phyloP scores from a whole-genome alignment of 2,888 invertebrate genomes.

The Sphinx pinastri region DNA sequence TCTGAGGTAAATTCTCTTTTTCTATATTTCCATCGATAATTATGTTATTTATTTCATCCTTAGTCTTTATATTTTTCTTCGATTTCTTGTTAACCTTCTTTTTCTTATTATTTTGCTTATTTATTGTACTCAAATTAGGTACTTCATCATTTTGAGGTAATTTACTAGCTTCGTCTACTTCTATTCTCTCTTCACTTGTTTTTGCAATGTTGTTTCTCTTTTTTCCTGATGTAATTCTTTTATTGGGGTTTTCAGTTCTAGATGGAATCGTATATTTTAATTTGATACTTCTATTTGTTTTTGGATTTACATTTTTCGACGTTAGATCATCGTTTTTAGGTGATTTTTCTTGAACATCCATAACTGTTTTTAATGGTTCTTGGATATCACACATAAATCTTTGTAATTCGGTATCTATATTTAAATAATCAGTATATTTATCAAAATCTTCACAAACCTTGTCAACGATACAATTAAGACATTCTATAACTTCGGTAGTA shows the following conservation, averaged over 20 bases:
- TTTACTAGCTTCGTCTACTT: background rate
- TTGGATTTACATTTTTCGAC: no score
- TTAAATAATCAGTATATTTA: slow-evolving; percentile 51
- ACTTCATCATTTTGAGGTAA: background rate
- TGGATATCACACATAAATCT: background rate
- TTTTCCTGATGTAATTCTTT: background rate
- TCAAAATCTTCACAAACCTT: slow-evolving; percentile 62
- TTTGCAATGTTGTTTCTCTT: background rate
- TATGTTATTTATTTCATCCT: slow-evolving; percentile 36
- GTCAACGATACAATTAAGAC: slow-evolving; percentile 63
- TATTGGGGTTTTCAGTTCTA: background rate
- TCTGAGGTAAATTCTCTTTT: slow-evolving; percentile 33
- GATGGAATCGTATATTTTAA: slow-evolving; percentile 40
- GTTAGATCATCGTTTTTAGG: background rate
- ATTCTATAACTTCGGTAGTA: slow-evolving; percentile 58
- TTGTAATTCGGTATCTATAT: background rate
- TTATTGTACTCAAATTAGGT: background rate
- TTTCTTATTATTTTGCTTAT: slow-evolving; percentile 31
- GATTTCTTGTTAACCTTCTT: slow-evolving; percentile 36
- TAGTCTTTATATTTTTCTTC: slow-evolving; percentile 32
- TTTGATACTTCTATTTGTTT: slow-evolving; percentile 42
- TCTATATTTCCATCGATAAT: slow-evolving; percentile 45
- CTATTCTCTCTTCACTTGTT: background rate
- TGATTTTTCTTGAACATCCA: background rate
- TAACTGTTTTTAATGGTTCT: background rate